phyloP scores from a whole-genome alignment of 2,113 vertebrate species.

The Sinosuthora webbiana region DNA sequence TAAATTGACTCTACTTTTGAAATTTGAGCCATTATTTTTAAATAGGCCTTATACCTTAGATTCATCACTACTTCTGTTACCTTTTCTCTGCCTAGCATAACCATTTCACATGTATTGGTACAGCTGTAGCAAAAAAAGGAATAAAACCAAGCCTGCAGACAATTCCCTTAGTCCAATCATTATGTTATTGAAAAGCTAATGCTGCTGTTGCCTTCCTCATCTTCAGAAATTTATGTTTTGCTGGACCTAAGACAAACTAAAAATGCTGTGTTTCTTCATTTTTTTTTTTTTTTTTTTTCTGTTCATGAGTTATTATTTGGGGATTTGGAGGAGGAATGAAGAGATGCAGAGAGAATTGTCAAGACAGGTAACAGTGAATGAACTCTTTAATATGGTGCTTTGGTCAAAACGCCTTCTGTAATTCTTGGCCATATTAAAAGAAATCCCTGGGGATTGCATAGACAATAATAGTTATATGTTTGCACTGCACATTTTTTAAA shows the following conservation, averaged over 20 bases:
- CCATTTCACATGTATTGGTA: neutral
- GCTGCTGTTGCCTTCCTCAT: neutral
- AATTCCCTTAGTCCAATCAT: neutral
- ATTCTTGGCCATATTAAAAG: neutral
- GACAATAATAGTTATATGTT: neutral
- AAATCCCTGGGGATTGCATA: neutral
- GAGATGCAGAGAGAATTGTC: neutral
- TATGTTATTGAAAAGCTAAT: neutral
- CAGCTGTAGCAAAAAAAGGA: neutral
- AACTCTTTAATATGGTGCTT: neutral
- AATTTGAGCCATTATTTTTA: neutral
- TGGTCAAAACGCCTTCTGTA: neutral
- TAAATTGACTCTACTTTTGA: neutral
- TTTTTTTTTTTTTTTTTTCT: neutral
- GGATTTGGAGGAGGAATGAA: neutral
- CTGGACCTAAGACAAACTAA: neutral
- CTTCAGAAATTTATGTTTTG: neutral
- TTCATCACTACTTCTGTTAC: neutral
- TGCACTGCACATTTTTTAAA: neutral
- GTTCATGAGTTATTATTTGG: neutral
- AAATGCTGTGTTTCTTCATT: neutral
- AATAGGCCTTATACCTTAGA: neutral
- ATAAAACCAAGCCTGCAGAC: neutral
- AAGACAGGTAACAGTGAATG: neutral
- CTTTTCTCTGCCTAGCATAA: neutral